A percentile compares a stretch with the other conserved stretches of the same genome.
Evolutionary conservation across 2,113 vertebrate species (phyloP).

Genomic region (Ictalurus punctatus): DNA sequence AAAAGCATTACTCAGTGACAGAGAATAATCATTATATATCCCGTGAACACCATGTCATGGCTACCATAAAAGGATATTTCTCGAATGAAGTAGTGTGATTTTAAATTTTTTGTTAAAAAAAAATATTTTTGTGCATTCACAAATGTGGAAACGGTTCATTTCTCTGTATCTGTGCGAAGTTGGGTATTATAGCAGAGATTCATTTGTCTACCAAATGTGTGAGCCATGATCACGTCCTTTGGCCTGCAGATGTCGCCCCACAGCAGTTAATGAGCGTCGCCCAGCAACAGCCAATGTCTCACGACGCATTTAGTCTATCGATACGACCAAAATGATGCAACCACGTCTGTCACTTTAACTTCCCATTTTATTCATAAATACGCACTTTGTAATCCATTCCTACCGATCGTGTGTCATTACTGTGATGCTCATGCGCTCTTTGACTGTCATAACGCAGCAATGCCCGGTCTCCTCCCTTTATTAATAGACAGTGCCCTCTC

Average conservation of each 20-base stretch:
- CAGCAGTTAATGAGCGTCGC: conserved; percentile 33
- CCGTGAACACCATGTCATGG: neutral
- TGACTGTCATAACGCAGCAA: conserved; percentile 36
- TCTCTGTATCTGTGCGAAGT: conserved; percentile 12
- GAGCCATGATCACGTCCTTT: neutral
- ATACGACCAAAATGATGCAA: conserved; percentile 41
- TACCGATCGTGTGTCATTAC: neutral
- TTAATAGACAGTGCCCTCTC: conserved; percentile 40
- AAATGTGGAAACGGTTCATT: conserved; percentile 8
- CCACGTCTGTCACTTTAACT: conserved; percentile 35
- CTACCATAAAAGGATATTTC: neutral
- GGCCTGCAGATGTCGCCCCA: conserved; percentile 58
- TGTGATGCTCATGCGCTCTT: neutral
- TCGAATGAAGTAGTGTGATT: neutral
- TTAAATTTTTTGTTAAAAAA: neutral
- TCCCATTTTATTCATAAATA: neutral
- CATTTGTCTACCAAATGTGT: neutral
- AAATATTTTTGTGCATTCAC: neutral
- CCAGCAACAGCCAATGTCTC: conserved; percentile 28
- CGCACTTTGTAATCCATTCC: neutral
- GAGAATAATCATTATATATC: neutral
- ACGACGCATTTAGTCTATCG: conserved; percentile 46
- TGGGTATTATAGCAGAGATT: neutral
- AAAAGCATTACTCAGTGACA: neutral
- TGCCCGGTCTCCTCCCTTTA: conserved; percentile 37